Evolutionary conservation across 2,113 vertebrate genomes (phyloP), one percentile per base, ranked within the genome.

Genomic region (Labeo catla): DNA sequence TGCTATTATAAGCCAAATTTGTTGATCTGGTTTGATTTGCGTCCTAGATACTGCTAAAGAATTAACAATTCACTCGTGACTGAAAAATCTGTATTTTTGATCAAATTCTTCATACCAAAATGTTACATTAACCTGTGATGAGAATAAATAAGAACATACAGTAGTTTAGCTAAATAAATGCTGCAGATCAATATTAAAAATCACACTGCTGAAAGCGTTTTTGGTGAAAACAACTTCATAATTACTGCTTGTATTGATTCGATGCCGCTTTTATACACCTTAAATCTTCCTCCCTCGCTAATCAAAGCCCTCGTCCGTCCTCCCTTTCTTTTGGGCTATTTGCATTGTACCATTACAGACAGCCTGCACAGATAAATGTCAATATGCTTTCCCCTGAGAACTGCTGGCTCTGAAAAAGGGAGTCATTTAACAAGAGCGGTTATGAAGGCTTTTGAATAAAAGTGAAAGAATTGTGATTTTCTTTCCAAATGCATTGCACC

Each of bases 301-400:
- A 15, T 78, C 28, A 66, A 66, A 10, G 76, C 21, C 13, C 34
- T 68, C 2, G 1, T n/a, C 5, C 49, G 15, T n/a, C 76, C 34
- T 79, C 59, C 8, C 3, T 77, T 77, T 68, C 84, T 57, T 78
- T 54, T 39, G 47, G 39, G 50, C n/a, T 77, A 28, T 85, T 54
- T 68, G 76, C 28, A 85, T 34, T 59, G 23, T 43, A 12, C 23
- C 11, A 85, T 16, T 70, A 57, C 28, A 76, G 73, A 85, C 45
- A 63, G 74, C 28, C 12, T 23, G 76, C 61, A 79, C 19, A 79
- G 6, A 79, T 57, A 54, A 57, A 85, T 19, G 0, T 85, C 76
- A 79, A 78, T 79, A 54, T 8, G 47, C 2, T 19, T 65, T 76
- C 13, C 54, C 28, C 3, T 28, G n/a, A 77, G 11, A 65, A 54